A percentile compares a stretch with the other conserved stretches of the same genome.
Conservation (phyloP, 2,113 vertebrate species). For the Corythaeola cristata region DNA sequence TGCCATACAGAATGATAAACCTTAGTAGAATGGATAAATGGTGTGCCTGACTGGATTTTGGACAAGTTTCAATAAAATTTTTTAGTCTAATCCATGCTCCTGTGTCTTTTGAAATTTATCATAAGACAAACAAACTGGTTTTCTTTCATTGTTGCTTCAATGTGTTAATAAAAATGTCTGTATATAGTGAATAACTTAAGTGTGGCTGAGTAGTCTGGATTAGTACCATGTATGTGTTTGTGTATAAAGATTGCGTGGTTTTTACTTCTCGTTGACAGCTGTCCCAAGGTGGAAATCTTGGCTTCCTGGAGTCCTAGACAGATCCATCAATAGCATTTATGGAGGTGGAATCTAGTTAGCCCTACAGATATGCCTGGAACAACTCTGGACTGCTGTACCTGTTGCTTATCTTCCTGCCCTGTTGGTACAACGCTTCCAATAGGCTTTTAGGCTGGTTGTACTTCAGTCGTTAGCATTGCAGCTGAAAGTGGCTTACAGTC, state of each 20-base stretch:
- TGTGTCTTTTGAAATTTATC: not conserved
- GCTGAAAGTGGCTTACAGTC: not conserved
- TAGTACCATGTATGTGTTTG: not conserved
- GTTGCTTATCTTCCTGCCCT: not conserved
- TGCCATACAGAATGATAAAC: slow-evolving; percentile 46
- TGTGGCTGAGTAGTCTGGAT: not conserved
- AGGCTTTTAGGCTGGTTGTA: not conserved
- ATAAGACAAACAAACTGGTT: not conserved
- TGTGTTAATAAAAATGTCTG: not conserved
- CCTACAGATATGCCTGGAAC: not conserved
- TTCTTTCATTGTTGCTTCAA: not conserved
- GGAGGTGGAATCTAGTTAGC: not conserved
- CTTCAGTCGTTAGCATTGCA: not conserved
- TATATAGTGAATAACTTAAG: not conserved
- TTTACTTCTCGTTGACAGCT: not conserved
- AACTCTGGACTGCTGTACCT: not conserved
- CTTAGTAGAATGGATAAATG: slow-evolving; percentile 47
- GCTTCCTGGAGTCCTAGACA: not conserved
- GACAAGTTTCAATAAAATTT: slow-evolving; percentile 76
- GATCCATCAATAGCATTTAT: not conserved
- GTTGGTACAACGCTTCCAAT: not conserved
- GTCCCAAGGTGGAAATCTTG: not conserved
- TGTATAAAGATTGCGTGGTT: not conserved
- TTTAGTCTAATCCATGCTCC: slow-evolving; percentile 45
- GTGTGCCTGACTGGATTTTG: slow-evolving; percentile 65